Evolutionary conservation across 64 coral and sea anemone species (phyloP), one percentile per base, ranked within the genome.

Genomic region (Stichodactyla mertensii): DNA sequence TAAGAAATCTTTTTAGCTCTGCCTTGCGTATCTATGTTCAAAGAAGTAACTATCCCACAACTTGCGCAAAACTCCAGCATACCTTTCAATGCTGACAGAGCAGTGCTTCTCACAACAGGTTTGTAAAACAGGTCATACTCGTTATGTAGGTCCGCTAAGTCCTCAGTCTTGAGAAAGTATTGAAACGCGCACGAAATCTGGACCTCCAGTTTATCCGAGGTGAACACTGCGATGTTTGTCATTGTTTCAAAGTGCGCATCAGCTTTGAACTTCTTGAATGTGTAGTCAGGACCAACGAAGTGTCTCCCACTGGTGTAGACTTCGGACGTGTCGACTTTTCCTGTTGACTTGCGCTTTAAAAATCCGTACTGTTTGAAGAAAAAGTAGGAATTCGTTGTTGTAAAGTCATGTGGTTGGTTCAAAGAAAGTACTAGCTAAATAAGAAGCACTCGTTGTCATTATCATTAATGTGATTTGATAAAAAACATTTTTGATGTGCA

Each of bases 61-160:
- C 2, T 0, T 36, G 36, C 36, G 36, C 36, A 45, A 45, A 45
- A 45, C 36, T 45, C 36, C 14, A 71, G 2, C 7, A 82, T 84
- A 57, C 91, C 79, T 85, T 92, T 92, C 0, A 92, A 53, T 3
- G 91, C 86, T 10, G 86, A 79, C 5, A 88, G 20, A 51, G 71
- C 86, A 1, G 91, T 88, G 52, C 91, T 92, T 6, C 71, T 79
- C n/a, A 92, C 64, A 15, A 92, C 91, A 0, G 91, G 91, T 52
- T 77, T 69, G 51, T 87, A 92, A 84, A 67, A 92, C 85, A 92
- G 64, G 62, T 92, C 86, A 31, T 92, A 92, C 55, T 92, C 80
- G 16, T 92, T 55, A 55, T 92, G 90, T 24, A 92, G 22, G 22
- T 92, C 91, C 22, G 78, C 83, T 51, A 92, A 55, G 86, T 92